These are phyloP conservation scores for Helicoverpa assulta DNA, from an alignment of 2,888 invertebrate genomes.

Conservation along the genomic window DNA sequence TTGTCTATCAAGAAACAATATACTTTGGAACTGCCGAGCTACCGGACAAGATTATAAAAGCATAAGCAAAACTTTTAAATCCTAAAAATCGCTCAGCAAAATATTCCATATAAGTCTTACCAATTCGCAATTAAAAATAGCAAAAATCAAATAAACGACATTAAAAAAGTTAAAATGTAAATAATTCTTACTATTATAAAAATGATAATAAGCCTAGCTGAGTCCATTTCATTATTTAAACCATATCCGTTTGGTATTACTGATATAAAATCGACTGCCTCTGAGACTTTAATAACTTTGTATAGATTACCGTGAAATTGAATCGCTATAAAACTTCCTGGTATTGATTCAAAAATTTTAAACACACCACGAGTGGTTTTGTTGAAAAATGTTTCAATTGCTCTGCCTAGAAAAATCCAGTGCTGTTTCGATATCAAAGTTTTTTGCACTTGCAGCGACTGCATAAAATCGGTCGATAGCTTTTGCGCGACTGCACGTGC, in stretches of 20 bases:
- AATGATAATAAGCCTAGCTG: slow-evolving; percentile 17
- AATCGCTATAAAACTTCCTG: slow-evolving; percentile 8
- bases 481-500: no score
- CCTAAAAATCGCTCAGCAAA: no score
- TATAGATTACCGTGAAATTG: slow-evolving; percentile 44
- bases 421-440: background rate
- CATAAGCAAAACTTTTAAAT: no score
- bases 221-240: slow-evolving; percentile 43
- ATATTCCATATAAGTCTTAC: background rate
- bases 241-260: slow-evolving; percentile 13
- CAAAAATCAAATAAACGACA: background rate
- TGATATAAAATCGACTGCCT: background rate
- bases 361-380: background rate
- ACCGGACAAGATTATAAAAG: no score
- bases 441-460: no score
- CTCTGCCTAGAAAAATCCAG: no score
- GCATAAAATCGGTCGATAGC: no score
- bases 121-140: background rate
- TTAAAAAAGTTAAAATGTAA: background rate
- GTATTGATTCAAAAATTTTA: background rate
- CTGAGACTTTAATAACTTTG: slow-evolving; percentile 8
- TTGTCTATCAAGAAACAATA: no score
- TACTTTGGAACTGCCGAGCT: no score
- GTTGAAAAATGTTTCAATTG: background rate
- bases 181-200: slow-evolving; percentile 32